Evolutionary conservation across 1,140 invertebrate genomes (phyloP).

Genomic region (Macrobrachium nipponense): DNA sequence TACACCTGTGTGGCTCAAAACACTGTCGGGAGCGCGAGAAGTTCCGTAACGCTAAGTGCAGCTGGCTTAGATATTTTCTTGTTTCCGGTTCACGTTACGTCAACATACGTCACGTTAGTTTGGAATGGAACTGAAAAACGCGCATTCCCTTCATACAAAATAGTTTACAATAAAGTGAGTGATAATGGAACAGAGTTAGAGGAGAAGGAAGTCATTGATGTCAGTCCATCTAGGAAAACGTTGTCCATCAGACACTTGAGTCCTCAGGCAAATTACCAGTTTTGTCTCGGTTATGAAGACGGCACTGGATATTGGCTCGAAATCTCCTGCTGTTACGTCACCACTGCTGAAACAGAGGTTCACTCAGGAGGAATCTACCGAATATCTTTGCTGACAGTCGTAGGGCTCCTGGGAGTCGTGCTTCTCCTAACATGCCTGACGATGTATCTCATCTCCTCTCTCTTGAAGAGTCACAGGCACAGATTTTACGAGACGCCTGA

Average conservation of each 20-base stretch:
- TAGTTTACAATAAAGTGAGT: conserved; percentile 66
- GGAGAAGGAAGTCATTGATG: conserved; percentile 66
- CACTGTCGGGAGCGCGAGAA: conserved; percentile 47
- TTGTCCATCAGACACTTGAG: conserved; percentile 69
- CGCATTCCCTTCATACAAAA: conserved; percentile 68
- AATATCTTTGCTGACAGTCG: conserved; percentile 67
- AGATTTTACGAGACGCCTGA: conserved; percentile 68
- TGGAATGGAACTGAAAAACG: conserved; percentile 70
- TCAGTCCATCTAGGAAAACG: conserved; percentile 63
- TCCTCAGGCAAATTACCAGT: conserved; percentile 69
- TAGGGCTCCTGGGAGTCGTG: conserved; percentile 66
- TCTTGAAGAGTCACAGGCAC: conserved; percentile 67
- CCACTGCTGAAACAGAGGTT: conserved; percentile 63
- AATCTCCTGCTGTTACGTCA: conserved; percentile 68
- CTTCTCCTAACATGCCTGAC: conserved; percentile 64
- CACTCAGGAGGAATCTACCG: conserved; percentile 67
- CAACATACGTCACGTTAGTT: conserved; percentile 70
- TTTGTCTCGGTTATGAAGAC: conserved; percentile 70
- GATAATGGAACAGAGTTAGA: conserved; percentile 66
- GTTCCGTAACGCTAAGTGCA: conserved; percentile 64
- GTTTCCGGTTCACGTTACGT: conserved; percentile 66
- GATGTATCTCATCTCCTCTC: conserved; percentile 65
- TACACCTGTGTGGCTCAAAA: conserved; percentile 67
- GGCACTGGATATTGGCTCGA: conserved; percentile 65
- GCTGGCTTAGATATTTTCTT: conserved; percentile 68